Evolutionary conservation across 2,797 vertebrate genomes (phyloP), one percentile per base, ranked within the genome.

Genomic region (Lepus oiostolus): DNA sequence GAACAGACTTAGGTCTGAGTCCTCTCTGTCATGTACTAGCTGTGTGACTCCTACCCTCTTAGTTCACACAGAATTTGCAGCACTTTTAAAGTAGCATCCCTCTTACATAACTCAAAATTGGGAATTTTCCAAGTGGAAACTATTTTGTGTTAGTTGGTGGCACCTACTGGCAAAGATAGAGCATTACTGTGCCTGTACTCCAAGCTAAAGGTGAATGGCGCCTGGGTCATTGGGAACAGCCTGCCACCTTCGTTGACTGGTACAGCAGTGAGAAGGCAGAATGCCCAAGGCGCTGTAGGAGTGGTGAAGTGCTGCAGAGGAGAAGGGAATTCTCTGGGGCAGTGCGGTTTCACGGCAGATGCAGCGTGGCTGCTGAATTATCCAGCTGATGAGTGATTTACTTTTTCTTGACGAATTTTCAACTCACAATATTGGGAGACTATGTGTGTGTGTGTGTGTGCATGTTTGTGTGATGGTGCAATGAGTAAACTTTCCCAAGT

Each of bases 81-180:
- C 50, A 84, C 88, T 96, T 93, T 96, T 28, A 74, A 86, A 91
- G 35, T 62, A 96, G 67, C 35, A 82, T 92, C 77, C 9, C 30
- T 95, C 58, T 87, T 84, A 82, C 5, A 16, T 92, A 90, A 92
- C 63, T 92, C 67, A 30, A 85, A 77, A 28, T 54, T 30, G 26
- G 17, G 14, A 74, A 38, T 91, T 91, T 91, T 93, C 65, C 81
- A 65, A 86, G 77, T 77, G 79, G 88, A 38, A 26, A 83, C 17
- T 60, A 35, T 93, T 90, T 42, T 89, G 4, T 87, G 52, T 92
- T 62, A 38, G 60, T 54, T 84, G 30, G 90, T 92, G 92, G 88
- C 70, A 92, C 83, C 88, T 95, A 19, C 88, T 63, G 76, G 92
- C 72, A 74, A 79, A 93, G 62, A 26, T 22, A 6, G 1, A 54